phyloP scores from a whole-genome alignment of 2,888 invertebrate species.

The Meliscaeva auricollis region DNA sequence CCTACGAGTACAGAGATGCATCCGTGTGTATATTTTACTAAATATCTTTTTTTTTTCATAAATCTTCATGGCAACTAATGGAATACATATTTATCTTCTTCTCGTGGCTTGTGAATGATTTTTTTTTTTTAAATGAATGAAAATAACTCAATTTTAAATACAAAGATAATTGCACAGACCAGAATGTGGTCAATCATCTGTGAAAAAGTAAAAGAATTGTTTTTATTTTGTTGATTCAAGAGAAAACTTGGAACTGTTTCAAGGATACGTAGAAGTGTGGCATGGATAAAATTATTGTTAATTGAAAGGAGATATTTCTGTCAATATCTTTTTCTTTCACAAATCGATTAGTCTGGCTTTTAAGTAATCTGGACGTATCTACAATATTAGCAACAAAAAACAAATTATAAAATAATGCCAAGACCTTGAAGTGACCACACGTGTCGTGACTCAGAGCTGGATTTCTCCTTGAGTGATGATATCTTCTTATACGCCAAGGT shows the following conservation, averaged over 20 bases:
- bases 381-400: neutral
- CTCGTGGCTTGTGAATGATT: slow-evolving; percentile 29
- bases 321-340: slow-evolving; percentile 32
- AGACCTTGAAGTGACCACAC: neutral
- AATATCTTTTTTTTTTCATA: neutral
- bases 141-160: slow-evolving; percentile 56
- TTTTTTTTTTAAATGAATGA: slow-evolving; percentile 22
- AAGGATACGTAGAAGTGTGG: slow-evolving; percentile 5
- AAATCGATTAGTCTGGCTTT: slow-evolving; percentile 39
- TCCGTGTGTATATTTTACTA: slow-evolving; percentile 1
- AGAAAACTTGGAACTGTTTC: slow-evolving; percentile 38
- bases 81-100: slow-evolving; percentile 55
- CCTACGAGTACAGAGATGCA: neutral
- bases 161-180: slow-evolving; percentile 11
- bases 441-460: no score
- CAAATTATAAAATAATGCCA: neutral
- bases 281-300: slow-evolving; percentile 11
- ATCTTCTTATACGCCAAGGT: no score
- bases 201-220: slow-evolving; percentile 12
- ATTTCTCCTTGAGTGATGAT: no score
- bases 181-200: slow-evolving; percentile 26
- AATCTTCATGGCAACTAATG: slow-evolving; percentile 39
- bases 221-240: neutral
- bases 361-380: neutral
- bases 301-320: slow-evolving; percentile 40